Base-by-base conservation (phyloP, 1,140 invertebrate genomes). In the Drosophila nannoptera region DNA sequence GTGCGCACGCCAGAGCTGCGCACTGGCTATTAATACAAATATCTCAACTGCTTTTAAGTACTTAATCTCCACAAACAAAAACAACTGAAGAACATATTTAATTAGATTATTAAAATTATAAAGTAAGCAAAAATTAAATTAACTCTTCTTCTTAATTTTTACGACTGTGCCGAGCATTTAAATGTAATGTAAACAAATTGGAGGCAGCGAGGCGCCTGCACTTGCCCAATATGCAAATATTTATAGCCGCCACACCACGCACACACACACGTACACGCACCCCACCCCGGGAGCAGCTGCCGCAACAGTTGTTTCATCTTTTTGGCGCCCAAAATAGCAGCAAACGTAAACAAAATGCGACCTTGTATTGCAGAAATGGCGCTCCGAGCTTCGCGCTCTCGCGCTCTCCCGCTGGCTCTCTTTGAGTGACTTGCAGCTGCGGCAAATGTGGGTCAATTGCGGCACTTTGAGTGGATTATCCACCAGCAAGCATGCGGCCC, bases 281-380 rank as follows among this genome's bases (percentile, higher is more conserved):
- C 22, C 22, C 22, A 22, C 33, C 35, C 50, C 38, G 35, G 29
- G 31, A 35, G 8, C 53, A 43, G 16, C 31, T 43, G 40, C 75
- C 64, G 80, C 80, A 83, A 83, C 80, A 83, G 80, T 83, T 83
- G 80, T 80, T 80, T 38, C 32, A 16, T 31, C 63, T 69, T 59
- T 86, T 84, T 84, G 80, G 81, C 80, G 80, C 80, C 80, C 81
- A 84, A 86, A 84, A 84, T 84, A 83, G 81, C 80, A 42, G 52
- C 54, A 62, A 76, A 84, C 46, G 65, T 84, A 83, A 84, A 83
- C 77, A 86, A 69, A 64, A 16, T 46, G 16, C 33, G 54, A 66
- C 55, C 46, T 66, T 50, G 54, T 35, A 29, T 56, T 35, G 40
- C 22, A 59, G n/a, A 7, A 72, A 66, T 12, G 55, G 60, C 73